Conservation (phyloP, 2,888 invertebrate species). For the Drosophila formosana region DNA sequence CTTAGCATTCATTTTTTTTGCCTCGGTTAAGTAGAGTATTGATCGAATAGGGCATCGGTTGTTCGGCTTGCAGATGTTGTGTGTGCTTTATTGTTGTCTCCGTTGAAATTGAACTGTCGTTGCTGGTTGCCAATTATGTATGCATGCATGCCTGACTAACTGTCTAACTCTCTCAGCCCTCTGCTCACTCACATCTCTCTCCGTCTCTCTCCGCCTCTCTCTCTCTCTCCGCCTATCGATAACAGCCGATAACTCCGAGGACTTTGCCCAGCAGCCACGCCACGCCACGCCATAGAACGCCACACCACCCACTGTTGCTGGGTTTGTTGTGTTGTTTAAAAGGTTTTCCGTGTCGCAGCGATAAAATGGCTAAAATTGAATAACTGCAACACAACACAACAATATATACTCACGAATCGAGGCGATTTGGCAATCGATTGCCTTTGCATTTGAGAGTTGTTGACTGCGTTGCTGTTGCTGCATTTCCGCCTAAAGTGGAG, state of each 20-base stretch:
- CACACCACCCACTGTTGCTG: constrained; percentile 50
- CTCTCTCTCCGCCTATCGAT: constrained; percentile 56
- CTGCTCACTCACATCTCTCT: neutral
- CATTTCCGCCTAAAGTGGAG: constrained; percentile 42
- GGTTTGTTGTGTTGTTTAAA: constrained; percentile 61
- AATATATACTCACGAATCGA: constrained; percentile 11
- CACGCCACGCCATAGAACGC: constrained; percentile 42
- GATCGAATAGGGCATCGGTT: neutral
- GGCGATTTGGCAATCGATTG: constrained; percentile 56
- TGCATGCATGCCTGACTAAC: constrained; percentile 13
- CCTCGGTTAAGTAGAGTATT: too few species aligned
- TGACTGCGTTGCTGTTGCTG: constrained; percentile 26
- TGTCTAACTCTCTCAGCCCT: neutral
- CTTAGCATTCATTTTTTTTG: too few species aligned
- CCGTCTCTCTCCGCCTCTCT: neutral
- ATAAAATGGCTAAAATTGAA: constrained; percentile 77
- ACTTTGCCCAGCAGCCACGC: constrained; percentile 49
- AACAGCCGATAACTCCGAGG: constrained; percentile 65
- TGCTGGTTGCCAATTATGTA: constrained; percentile 57
- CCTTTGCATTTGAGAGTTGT: constrained; percentile 21
- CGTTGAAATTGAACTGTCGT: constrained; percentile 70
- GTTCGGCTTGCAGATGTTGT: neutral
- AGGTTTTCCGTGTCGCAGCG: constrained; percentile 74
- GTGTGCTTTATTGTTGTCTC: constrained; percentile 1
- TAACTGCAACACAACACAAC: constrained; percentile 52